These are phyloP conservation scores for Caenorhabditis sp. DNA, from an alignment of 2,888 invertebrate genomes.

Conservation along the genomic window DNA sequence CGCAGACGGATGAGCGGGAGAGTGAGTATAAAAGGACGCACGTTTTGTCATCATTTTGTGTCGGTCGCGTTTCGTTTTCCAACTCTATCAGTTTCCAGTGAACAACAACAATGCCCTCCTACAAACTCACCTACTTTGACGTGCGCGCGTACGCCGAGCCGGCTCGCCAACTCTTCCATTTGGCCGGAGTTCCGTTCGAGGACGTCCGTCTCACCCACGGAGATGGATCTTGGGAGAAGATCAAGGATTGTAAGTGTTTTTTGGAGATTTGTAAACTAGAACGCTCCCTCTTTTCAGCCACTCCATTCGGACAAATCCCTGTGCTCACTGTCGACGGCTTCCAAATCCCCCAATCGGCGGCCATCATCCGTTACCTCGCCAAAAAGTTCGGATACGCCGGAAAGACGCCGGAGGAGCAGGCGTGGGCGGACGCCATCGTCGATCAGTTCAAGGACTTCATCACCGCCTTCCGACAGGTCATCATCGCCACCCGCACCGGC, in stretches of 20 bases:
- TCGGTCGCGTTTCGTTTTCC: too few species aligned
- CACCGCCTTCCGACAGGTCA: neutral
- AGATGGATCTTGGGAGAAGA: conserved; percentile 15
- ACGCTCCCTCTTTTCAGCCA: neutral
- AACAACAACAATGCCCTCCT: conserved; percentile 29
- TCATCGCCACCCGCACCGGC: conserved; percentile 13
- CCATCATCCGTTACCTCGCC: conserved; percentile 35
- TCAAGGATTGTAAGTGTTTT: conserved; percentile 32
- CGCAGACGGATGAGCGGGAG: too few species aligned
- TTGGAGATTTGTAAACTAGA: too few species aligned
- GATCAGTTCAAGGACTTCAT: conserved; percentile 50
- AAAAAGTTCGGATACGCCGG: conserved; percentile 51
- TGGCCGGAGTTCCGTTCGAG: conserved; percentile 50
- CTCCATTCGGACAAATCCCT: conserved; percentile 38
- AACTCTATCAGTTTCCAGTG: too few species aligned
- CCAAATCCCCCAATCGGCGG: conserved; percentile 41
- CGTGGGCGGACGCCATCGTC: conserved; percentile 49
- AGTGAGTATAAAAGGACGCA: too few species aligned
- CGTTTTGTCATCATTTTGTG: too few species aligned
- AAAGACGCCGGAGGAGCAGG: conserved; percentile 41
- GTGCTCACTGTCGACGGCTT: conserved; percentile 36
- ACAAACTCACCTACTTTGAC: conserved; percentile 61
- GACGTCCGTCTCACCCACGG: conserved; percentile 17
- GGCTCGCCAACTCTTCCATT: conserved; percentile 45
- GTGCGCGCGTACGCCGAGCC: conserved; percentile 29